Conservation (phyloP, 2,113 vertebrate species). For the Pongo pygmaeus region DNA sequence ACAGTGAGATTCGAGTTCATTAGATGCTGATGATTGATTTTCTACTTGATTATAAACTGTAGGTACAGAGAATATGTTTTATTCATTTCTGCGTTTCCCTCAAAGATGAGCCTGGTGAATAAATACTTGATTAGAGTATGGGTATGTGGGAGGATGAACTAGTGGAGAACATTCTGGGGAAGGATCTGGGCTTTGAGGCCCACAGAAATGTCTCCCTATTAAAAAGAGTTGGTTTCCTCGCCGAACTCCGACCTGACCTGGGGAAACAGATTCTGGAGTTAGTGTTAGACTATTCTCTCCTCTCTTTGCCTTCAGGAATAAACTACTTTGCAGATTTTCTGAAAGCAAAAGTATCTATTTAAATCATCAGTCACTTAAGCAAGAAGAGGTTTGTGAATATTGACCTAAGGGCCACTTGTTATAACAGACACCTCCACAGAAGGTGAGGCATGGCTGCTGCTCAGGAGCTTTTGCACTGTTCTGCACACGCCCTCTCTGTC, state of each 20-base stretch:
- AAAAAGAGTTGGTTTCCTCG: neutral
- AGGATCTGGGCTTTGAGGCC: neutral
- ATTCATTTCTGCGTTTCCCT: slow-evolving; percentile 16
- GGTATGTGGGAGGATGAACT: neutral
- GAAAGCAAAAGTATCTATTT: neutral
- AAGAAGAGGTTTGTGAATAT: neutral
- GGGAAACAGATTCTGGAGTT: neutral
- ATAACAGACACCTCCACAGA: neutral
- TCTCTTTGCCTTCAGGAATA: neutral
- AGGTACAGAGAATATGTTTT: neutral
- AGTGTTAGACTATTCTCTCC: neutral
- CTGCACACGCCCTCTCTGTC: neutral
- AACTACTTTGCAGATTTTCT: neutral
- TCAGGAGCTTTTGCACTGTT: neutral
- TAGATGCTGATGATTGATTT: neutral
- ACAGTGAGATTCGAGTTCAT: neutral
- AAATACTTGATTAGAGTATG: neutral
- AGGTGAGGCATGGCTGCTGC: neutral
- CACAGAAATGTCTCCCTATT: neutral
- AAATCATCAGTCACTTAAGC: neutral
- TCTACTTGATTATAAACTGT: slow-evolving; percentile 19
- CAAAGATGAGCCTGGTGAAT: neutral
- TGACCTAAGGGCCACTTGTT: neutral
- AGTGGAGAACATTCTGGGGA: neutral
- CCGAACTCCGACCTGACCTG: neutral